Evolutionary conservation across 2,797 vertebrate species (phyloP).

Genomic region (Enteromius anoplus): DNA sequence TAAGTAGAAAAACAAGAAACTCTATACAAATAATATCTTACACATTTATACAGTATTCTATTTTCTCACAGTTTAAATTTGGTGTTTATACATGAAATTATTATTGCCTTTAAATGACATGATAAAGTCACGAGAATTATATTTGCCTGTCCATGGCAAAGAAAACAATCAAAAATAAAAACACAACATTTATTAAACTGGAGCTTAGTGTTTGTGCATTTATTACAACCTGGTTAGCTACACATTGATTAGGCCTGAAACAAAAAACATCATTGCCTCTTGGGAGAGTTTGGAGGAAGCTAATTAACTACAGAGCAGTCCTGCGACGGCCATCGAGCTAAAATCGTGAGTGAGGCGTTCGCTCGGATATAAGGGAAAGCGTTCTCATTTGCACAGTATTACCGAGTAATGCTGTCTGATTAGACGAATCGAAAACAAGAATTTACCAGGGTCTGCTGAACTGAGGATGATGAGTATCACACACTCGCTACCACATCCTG

Average conservation of each 20-base stretch:
- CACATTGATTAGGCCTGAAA: slow-evolving; percentile 4
- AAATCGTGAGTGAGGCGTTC: not conserved
- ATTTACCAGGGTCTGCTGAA: slow-evolving; percentile 12
- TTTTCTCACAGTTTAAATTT: not conserved
- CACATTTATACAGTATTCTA: not conserved
- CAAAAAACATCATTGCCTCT: not conserved
- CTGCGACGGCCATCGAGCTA: not conserved
- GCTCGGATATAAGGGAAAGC: not conserved
- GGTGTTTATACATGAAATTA: not conserved
- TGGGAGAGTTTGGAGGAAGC: slow-evolving; percentile 5
- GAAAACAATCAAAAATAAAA: no score
- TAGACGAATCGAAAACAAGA: slow-evolving; percentile 3
- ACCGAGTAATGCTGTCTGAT: slow-evolving; percentile 7
- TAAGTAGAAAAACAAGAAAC: not conserved
- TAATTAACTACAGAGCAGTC: slow-evolving; percentile 23
- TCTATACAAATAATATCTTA: not conserved
- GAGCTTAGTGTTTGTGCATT: not conserved
- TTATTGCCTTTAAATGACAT: not conserved
- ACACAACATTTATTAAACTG: not conserved
- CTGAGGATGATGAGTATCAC: slow-evolving; percentile 38
- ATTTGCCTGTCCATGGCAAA: not conserved
- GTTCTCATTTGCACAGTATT: slow-evolving; percentile 1
- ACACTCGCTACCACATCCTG: slow-evolving; percentile 39
- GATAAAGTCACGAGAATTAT: not conserved
- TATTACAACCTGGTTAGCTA: not conserved